Conservation (phyloP, 2,113 vertebrate species). For the Lichenostomus cassidix region DNA sequence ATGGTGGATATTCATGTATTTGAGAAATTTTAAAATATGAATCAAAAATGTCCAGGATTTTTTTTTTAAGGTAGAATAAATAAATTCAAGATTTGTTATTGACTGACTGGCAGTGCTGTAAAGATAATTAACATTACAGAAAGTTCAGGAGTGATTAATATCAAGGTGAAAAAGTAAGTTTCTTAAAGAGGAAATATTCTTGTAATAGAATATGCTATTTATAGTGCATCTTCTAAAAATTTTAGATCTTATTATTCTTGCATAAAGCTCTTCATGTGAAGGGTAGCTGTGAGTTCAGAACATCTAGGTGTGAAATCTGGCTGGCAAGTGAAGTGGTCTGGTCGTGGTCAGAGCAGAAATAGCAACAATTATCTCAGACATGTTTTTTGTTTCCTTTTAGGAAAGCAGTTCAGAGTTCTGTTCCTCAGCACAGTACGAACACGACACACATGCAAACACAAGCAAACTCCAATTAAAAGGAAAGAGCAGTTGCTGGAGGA, state of each 20-base stretch:
- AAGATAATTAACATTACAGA: background rate
- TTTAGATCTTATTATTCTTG: slow-evolving; percentile 50
- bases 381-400: slow-evolving; percentile 69
- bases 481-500: slow-evolving; percentile 98
- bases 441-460: slow-evolving; percentile 97
- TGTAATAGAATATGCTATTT: slow-evolving; percentile 38
- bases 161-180: background rate
- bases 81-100: background rate
- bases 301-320: background rate
- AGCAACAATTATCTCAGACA: background rate
- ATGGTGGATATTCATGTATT: background rate
- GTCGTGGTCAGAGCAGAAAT: background rate
- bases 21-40: background rate
- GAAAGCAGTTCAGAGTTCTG: slow-evolving; percentile 96
- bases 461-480: slow-evolving; percentile 96
- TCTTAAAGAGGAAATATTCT: slow-evolving; percentile 27
- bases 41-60: background rate
- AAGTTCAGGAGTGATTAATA: slow-evolving; percentile 6
- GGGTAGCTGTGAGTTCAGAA: background rate
- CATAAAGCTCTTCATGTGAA: slow-evolving; percentile 35
- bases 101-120: background rate
- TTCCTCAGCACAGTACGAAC: slow-evolving; percentile 98
- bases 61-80: background rate
- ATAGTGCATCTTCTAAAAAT: slow-evolving; percentile 45
- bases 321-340: background rate